phyloP scores from a whole-genome alignment of 2,888 invertebrate genomes.

The Malachius bipustulatus region DNA sequence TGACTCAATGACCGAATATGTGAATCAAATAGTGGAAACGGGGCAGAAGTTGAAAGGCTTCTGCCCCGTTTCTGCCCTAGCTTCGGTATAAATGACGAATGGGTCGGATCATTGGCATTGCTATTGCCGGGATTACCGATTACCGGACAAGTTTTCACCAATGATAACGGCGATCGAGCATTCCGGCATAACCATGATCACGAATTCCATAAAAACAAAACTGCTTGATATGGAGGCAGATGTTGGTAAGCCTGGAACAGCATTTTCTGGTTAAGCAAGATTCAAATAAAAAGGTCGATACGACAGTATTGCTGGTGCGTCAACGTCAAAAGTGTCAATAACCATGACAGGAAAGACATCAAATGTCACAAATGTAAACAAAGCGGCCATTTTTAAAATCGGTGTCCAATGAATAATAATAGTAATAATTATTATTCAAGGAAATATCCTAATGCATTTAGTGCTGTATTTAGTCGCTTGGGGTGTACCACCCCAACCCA shows the following conservation, averaged over 20 bases:
- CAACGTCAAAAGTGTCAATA: not conserved
- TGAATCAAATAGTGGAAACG: slow-evolving; percentile 10
- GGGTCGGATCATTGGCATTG: not conserved
- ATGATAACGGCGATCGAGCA: slow-evolving; percentile 24
- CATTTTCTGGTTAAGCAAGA: no score
- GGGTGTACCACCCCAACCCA: no score
- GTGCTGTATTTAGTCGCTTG: no score
- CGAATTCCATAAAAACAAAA: slow-evolving; percentile 6
- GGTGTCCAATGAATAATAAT: no score
- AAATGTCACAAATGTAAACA: not conserved
- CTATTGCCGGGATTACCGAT: slow-evolving; percentile 21
- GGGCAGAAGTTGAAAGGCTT: slow-evolving; percentile 7
- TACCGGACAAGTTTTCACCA: slow-evolving; percentile 18
- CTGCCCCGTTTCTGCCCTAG: no score
- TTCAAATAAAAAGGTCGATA: not conserved
- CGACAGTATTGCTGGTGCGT: not conserved
- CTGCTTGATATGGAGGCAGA: slow-evolving; percentile 5
- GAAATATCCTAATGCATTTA: no score
- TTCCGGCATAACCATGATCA: slow-evolving; percentile 10
- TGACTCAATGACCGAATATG: slow-evolving; percentile 10
- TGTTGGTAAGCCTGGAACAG: not conserved
- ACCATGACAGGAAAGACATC: not conserved
- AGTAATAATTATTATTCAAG: no score
- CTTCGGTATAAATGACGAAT: slow-evolving; percentile 7
- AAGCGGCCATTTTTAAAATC: no score